A percentile compares a stretch with the other conserved stretches of the same genome.
Evolutionary conservation across 2,888 invertebrate genomes (phyloP).

Genomic region (Noctua pronuba): DNA sequence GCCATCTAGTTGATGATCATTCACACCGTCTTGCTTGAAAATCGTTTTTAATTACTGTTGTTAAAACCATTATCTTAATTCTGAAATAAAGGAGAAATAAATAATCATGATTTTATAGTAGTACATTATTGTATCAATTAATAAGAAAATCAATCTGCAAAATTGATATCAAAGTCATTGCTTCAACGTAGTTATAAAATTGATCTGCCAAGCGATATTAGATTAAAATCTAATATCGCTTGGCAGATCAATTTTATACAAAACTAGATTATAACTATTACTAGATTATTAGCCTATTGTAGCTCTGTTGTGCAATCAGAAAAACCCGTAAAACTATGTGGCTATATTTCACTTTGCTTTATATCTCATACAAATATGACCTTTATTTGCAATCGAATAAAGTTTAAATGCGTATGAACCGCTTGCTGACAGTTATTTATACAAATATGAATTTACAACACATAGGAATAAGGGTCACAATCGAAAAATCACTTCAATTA

Average conservation of each 20-base stretch:
- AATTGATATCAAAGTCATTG: background rate
- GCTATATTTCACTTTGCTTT: background rate
- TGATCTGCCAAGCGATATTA: no score
- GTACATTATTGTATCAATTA: no score
- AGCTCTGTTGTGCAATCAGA: background rate
- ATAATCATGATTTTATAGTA: background rate
- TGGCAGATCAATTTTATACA: background rate
- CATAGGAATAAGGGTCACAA: background rate
- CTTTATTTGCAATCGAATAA: background rate
- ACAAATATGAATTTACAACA: background rate
- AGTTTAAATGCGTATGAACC: background rate
- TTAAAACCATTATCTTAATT: background rate
- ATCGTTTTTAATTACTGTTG: constrained; percentile 43
- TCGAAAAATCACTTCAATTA: background rate
- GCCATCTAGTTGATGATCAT: no score
- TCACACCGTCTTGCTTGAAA: constrained; percentile 79
- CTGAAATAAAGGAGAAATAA: background rate
- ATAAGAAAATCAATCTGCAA: background rate
- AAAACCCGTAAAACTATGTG: background rate
- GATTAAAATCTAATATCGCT: constrained; percentile 6
- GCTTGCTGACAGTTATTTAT: background rate
- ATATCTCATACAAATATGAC: background rate
- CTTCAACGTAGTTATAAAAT: constrained; percentile 20
- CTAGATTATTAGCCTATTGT: background rate
- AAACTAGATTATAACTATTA: background rate